Conservation (phyloP, 2,888 invertebrate species). For the Chirona hameri region DNA sequence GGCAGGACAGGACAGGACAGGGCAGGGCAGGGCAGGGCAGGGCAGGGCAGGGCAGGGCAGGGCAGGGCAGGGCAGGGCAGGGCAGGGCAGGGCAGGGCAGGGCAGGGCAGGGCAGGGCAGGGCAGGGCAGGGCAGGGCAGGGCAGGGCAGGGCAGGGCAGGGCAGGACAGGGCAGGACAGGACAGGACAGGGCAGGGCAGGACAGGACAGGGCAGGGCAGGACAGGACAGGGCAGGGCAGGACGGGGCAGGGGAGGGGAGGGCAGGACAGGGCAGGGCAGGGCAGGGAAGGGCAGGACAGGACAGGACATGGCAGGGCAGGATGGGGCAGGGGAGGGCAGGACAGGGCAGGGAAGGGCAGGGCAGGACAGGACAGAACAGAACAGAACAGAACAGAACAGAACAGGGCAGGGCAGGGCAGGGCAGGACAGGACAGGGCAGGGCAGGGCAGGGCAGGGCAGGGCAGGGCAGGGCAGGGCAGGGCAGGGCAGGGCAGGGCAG, state of each 20-base stretch:
- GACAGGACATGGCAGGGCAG: too few species aligned
- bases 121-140: neutral
- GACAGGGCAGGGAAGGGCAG: neutral
- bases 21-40: too few species aligned
- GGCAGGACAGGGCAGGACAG: neutral
- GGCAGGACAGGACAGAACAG: neutral
- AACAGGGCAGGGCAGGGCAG: too few species aligned
- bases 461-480: too few species aligned
- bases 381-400: too few species aligned
- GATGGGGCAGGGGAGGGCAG: neutral
- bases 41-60: neutral
- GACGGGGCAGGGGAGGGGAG: neutral
- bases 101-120: too few species aligned
- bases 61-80: too few species aligned
- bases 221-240: neutral
- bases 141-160: neutral
- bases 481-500: neutral
- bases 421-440: too few species aligned
- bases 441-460: neutral
- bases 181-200: too few species aligned
- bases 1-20: neutral
- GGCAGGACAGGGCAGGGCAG: neutral
- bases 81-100: neutral
- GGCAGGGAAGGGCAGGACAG: too few species aligned
- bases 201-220: too few species aligned